These are phyloP conservation scores for Bergia puertoricense DNA, from an alignment of 92 coral and sea anemone species.

Conservation along the genomic window DNA sequence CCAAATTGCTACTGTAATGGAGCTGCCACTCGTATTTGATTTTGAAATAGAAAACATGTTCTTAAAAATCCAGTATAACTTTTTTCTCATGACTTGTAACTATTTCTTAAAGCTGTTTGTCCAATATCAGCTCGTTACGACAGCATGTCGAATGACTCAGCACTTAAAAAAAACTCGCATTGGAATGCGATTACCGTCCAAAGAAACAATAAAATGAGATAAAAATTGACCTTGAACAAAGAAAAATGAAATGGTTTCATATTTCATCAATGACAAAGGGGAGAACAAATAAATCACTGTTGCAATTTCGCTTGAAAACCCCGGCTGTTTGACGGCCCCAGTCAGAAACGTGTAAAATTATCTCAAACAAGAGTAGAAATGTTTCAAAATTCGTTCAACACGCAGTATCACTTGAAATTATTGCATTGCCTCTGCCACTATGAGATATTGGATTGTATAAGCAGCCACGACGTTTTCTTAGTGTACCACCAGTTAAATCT, in stretches of 20 bases:
- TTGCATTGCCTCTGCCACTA: no score
- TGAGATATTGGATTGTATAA: no score
- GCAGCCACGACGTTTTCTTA: no score
- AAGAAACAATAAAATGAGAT: not conserved
- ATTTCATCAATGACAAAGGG: not conserved
- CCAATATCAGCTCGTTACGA: not conserved
- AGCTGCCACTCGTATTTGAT: not conserved
- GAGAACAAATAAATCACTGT: no score
- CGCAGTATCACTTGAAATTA: not conserved
- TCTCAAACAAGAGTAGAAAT: not conserved
- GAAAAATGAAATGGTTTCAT: not conserved
- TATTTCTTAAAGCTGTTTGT: no score
- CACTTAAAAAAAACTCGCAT: not conserved
- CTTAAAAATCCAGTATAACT: not conserved
- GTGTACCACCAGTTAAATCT: no score
- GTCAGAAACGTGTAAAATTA: not conserved
- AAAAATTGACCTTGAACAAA: no score
- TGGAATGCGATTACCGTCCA: not conserved
- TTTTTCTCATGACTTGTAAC: not conserved
- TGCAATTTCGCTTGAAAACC: no score
- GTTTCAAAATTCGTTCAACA: not conserved
- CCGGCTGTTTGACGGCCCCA: not conserved
- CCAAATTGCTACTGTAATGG: not conserved
- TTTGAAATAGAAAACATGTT: not conserved
- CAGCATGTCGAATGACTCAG: not conserved